Base-by-base conservation (phyloP, 2,888 invertebrate genomes). In the Caenorhabditis sinica region DNA sequence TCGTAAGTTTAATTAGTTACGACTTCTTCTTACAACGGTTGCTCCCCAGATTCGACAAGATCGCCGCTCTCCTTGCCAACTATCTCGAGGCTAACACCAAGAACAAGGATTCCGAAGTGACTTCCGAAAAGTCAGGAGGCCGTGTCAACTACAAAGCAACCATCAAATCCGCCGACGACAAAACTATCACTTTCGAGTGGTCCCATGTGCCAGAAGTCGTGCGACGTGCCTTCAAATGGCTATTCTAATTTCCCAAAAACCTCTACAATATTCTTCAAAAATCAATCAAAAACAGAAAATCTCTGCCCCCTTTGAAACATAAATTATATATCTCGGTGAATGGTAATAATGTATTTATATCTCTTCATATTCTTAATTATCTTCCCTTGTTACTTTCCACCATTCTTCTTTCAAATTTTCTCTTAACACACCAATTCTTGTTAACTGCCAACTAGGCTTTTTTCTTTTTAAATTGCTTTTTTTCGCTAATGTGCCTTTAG, bases 111-210 rank as follows among this genome's bases (percentile, higher is more conserved):
- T 66, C 79, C 15, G 71, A 85, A 43, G 84, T 83, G 11, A 73
- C 82, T 25, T 80, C 76, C 15, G 68, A 68, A 4, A 80, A 75
- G n/a, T 17, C 58, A 0, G 73, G 63, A 4, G 79, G 74, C 65
- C 80, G 81, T 69, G 75, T 83, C 30, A 87, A 82, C 61, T 86
- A 87, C 73, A 86, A 87, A 68, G 90, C 90, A 9, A 89, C 85
- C 15, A 88, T 90, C 71, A 85, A 88, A 58, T 86, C 89, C 9
- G 83, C 79, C 30, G 90, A 90, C 76, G 86, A 89, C 72, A 89
- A 89, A 51, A 84, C 86, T 2, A 87, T 90, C 60, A 87, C 88
- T 13, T 90, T 90, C 85, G 89, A 90, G 69, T 90, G 90, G 90
- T 89, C 89, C 4, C 75, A 88, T 13, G 87, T 90, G 58, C 90